Base-by-base conservation (phyloP, 2,113 vertebrate species). In the Ammodramus savannarum region DNA sequence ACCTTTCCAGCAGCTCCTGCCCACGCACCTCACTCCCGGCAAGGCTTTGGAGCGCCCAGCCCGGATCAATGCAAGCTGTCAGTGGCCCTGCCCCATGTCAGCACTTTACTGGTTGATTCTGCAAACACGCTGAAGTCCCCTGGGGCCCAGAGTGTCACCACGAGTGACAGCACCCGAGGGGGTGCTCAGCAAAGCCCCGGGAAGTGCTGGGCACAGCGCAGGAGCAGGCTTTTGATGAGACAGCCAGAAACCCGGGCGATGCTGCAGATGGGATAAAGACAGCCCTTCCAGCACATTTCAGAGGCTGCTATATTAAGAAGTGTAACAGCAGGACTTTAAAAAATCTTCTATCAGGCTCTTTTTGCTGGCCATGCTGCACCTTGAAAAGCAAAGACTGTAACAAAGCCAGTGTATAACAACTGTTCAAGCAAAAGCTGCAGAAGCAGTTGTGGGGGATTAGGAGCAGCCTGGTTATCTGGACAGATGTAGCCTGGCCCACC, bases 301-400 rank as follows among this genome's bases (percentile, higher is more conserved):
- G 57, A 89, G 38, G 44, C 36, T 93, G 77, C 87, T 93, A 87
- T 81, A 91, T 78, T 84, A 90, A 90, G 86, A 84, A 89, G 23
- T 57, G 55, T 79, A 94, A 67, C n/a, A 90, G 76, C 57, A 90
- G 83, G 76, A 81, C 65, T 92, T 75, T 4, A 82, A 74, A 89
- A 89, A 89, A 89, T 34, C 66, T 83, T 52, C 10, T 78, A 16
- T 72, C 54, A 38, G 34, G 52, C 43, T 92, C 71, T 89, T 91
- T 90, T 58, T 79, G 54, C 66, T 58, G 80, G 87, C 80, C 5
- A 4, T 16, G 43, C 55, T 65, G 44, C 89, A 87, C 91, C 91
- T 90, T 92, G 78, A 66, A 85, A 88, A 94, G 90, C 54, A 76
- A 76, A 82, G 72, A 17, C 19, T 23, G 18, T 55, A 79, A 87